phyloP scores from a whole-genome alignment of 2,113 vertebrate species.

The Centropus bengalensis region DNA sequence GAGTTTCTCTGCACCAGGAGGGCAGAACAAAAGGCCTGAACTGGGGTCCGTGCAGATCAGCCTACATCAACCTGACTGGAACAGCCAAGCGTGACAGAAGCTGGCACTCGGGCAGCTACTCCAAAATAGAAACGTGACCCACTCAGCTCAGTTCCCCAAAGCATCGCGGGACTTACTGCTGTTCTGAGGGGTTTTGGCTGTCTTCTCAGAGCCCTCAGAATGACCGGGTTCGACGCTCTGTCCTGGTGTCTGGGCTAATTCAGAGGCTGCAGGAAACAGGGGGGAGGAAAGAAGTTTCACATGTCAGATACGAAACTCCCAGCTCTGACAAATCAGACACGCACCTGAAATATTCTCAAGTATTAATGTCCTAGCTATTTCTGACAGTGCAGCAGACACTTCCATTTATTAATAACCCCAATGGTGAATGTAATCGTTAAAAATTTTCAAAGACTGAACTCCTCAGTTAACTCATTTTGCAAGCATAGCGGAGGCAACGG shows the following conservation, averaged over 20 bases:
- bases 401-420: not conserved
- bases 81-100: not conserved
- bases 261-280: slow-evolving; percentile 77
- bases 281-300: not conserved
- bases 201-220: slow-evolving; percentile 65
- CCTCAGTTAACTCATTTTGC: not conserved
- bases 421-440: not conserved
- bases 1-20: not conserved
- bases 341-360: not conserved
- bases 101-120: not conserved
- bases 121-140: not conserved
- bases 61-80: not conserved
- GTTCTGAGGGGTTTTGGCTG: slow-evolving; percentile 68
- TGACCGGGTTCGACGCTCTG: slow-evolving; percentile 69
- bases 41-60: not conserved
- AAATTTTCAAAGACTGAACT: not conserved
- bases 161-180: slow-evolving; percentile 79
- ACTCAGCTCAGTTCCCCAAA: not conserved
- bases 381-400: not conserved
- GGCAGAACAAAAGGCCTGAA: not conserved
- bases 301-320: not conserved
- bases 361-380: not conserved
- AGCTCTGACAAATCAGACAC: not conserved
- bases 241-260: slow-evolving; percentile 85
- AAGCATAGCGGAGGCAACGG: not conserved